phyloP scores from a whole-genome alignment of 2,888 invertebrate species.

The Electrophaes corylata region DNA sequence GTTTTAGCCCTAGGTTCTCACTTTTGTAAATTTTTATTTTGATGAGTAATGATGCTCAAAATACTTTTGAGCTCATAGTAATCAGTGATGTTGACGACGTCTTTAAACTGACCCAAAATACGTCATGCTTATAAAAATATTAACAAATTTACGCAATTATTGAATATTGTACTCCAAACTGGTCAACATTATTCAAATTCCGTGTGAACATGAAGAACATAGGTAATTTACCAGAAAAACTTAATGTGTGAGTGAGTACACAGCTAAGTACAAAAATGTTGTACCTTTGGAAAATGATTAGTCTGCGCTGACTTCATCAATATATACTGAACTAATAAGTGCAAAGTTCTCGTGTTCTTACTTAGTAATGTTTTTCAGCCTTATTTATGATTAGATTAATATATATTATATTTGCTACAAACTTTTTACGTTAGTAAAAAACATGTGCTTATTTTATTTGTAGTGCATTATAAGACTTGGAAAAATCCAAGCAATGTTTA shows the following conservation, averaged over 20 bases:
- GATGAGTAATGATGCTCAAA: too few relatives aligned
- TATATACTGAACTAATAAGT: constrained; percentile 14
- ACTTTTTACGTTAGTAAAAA: neutral
- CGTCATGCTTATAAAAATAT: neutral
- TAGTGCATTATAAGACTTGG: constrained; percentile 14
- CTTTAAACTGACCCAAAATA: too few relatives aligned
- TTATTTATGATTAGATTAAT: neutral
- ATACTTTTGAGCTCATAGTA: too few relatives aligned
- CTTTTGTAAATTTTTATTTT: too few relatives aligned
- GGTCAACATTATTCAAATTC: neutral
- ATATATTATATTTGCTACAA: neutral
- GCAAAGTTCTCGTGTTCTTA: constrained; percentile 4
- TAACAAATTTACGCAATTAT: constrained; percentile 2
- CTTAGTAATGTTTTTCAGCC: neutral
- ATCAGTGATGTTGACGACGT: too few relatives aligned
- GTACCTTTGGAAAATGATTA: constrained; percentile 5
- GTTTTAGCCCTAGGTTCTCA: too few relatives aligned
- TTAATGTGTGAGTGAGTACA: neutral
- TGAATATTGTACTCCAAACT: neutral
- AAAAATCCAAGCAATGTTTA: constrained; percentile 1
- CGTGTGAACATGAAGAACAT: neutral
- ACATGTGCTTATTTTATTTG: neutral
- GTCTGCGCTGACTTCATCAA: constrained; percentile 15
- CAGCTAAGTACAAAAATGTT: constrained; percentile 1
- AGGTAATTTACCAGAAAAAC: neutral